A percentile compares a stretch with the other conserved stretches of the same genome.
phyloP scores from a whole-genome alignment of 2,888 invertebrate genomes.

The Euzophera pinguis region DNA sequence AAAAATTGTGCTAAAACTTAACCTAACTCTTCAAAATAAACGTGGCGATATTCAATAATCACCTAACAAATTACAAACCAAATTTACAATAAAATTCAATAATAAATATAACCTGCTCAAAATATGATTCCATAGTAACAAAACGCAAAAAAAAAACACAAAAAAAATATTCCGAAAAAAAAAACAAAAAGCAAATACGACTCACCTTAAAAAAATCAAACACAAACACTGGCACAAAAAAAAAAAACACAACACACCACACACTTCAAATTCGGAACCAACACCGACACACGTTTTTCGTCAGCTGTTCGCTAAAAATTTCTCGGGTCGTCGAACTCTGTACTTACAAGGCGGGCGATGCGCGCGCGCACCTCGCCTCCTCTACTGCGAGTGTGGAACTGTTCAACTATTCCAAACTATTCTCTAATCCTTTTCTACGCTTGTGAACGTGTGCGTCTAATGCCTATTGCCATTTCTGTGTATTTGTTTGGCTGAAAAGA shows the following conservation, averaged over 20 bases:
- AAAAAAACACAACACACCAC: constrained; percentile 16
- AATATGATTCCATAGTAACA: not conserved
- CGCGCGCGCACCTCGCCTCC: constrained; percentile 67
- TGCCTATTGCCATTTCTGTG: constrained; percentile 1
- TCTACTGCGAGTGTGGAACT: constrained; percentile 70
- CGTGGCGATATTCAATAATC: too few relatives aligned
- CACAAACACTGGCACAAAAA: constrained; percentile 17
- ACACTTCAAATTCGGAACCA: constrained; percentile 26
- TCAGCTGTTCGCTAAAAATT: constrained; percentile 71
- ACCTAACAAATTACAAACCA: too few relatives aligned
- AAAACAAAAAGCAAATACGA: not conserved
- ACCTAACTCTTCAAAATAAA: too few relatives aligned
- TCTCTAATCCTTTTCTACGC: constrained; percentile 72
- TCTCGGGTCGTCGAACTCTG: constrained; percentile 53
- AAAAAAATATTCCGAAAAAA: not conserved
- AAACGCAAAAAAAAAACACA: not conserved
- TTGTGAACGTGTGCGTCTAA: constrained; percentile 50
- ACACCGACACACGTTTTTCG: constrained; percentile 17
- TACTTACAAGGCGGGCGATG: constrained; percentile 26
- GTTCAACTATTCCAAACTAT: constrained; percentile 76
- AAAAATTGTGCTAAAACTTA: too few relatives aligned
- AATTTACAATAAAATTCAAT: not conserved
- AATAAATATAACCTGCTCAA: too few relatives aligned
- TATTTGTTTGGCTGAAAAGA: not conserved
- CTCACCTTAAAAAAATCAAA: constrained; percentile 23